Conservation (phyloP, 2,888 invertebrate species). For the Psococerastis gibbosa region DNA sequence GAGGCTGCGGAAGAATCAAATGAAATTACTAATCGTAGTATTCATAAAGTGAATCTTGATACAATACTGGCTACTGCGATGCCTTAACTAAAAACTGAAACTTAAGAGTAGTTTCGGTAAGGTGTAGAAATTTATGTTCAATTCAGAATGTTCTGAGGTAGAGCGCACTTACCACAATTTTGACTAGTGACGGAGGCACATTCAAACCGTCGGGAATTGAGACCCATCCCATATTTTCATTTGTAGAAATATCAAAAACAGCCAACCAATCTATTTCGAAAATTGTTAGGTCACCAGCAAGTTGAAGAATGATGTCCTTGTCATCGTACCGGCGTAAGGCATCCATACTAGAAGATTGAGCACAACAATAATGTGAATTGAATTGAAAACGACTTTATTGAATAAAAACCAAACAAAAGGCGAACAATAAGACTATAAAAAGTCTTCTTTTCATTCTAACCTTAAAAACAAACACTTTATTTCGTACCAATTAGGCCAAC, state of each 20-base stretch:
- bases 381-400: too few species aligned
- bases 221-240: slow-evolving; percentile 50
- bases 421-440: too few species aligned
- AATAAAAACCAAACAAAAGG: too few species aligned
- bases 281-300: slow-evolving; percentile 67
- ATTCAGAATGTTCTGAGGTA: too few species aligned
- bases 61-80: neutral
- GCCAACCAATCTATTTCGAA: slow-evolving; percentile 72
- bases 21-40: too few species aligned
- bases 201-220: slow-evolving; percentile 62
- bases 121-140: too few species aligned
- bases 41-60: too few species aligned
- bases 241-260: slow-evolving; percentile 49
- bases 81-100: neutral
- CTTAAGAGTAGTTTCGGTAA: too few species aligned
- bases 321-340: slow-evolving; percentile 50
- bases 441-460: too few species aligned
- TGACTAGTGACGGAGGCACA: slow-evolving; percentile 67
- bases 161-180: slow-evolving; percentile 25
- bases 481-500: too few species aligned
- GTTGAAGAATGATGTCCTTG: slow-evolving; percentile 49
- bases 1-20: too few species aligned
- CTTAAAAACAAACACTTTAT: too few species aligned
- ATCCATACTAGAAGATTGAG: slow-evolving; percentile 41
- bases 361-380: neutral